Evolutionary conservation across 1,140 invertebrate genomes (phyloP), one percentile per base, ranked within the genome.

Genomic region (Limonius californicus): DNA sequence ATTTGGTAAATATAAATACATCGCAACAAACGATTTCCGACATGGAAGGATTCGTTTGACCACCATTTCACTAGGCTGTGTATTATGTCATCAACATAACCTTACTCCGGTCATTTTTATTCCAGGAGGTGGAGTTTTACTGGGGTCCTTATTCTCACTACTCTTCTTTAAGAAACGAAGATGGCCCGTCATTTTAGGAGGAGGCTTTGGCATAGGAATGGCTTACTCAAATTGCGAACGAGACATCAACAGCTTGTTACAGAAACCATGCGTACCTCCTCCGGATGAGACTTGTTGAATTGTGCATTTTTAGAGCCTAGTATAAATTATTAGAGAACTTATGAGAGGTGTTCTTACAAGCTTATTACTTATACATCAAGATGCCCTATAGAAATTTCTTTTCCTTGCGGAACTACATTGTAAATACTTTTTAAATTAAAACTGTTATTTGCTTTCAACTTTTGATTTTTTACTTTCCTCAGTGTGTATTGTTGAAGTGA

Each of bases 141-240:
- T 91, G 61, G 89, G 89, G 43, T 80, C 82, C 18, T 73, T 89
- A 42, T 76, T 86, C 65, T 89, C 88, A 0, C 50, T 90, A n/a
- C 74, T 90, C 32, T 88, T 90, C 70, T 82, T 87, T 60, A 74
- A 78, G 77, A 80, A 84, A 72, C 83, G 84, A 78, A 77, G 79
- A 61, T 91, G 88, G 88, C 89, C 89, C 2, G 78, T 89, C 18
- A 81, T 88, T 69, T 78, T 84, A 21, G 88, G 88, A 18, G 81
- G 83, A 64, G 88, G 88, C 27, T 86, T 90, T 75, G 89, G 89
- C 15, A 76, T 90, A 68, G 89, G 89, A 47, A 80, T 88, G 72
- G 89, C 89, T 59, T 90, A 90, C 79, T 83, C 85, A 58, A 88
- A 88, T 74, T 91, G 89, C 77, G 85, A 90, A 78, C 81, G 83